Conservation (phyloP, 2,797 vertebrate species). For the Myotis vivesi region DNA sequence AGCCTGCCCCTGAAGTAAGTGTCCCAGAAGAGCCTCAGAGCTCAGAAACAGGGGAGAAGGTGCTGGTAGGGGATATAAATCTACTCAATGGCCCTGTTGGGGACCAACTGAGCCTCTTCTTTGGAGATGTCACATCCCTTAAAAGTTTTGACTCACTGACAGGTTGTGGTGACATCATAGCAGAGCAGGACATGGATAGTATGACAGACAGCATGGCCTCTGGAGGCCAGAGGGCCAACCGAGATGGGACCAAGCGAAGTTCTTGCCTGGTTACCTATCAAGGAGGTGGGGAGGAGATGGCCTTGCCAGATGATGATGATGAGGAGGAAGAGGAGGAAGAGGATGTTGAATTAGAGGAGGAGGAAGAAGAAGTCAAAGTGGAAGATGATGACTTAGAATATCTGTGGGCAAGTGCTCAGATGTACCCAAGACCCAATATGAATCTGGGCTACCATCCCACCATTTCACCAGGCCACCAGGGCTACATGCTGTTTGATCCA, state of each 20-base stretch:
- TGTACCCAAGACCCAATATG: slow-evolving; percentile 57
- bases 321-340: slow-evolving; percentile 81
- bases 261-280: slow-evolving; percentile 97
- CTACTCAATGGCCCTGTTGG: slow-evolving; percentile 82
- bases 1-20: slow-evolving; percentile 76
- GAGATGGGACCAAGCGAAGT: slow-evolving; percentile 90
- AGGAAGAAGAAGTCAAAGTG: slow-evolving; percentile 67
- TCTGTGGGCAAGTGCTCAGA: slow-evolving; percentile 62
- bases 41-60: slow-evolving; percentile 49
- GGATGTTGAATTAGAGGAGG: slow-evolving; percentile 66
- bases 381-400: slow-evolving; percentile 72
- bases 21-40: slow-evolving; percentile 76
- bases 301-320: slow-evolving; percentile 91
- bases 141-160: slow-evolving; percentile 99
- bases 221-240: slow-evolving; percentile 90
- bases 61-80: slow-evolving; percentile 76
- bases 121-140: slow-evolving; percentile 93
- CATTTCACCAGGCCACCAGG: slow-evolving; percentile 54
- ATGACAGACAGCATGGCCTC: slow-evolving; percentile 92
- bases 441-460: slow-evolving; percentile 62
- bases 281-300: slow-evolving; percentile 98
- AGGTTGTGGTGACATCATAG: slow-evolving; percentile 97
- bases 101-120: slow-evolving; percentile 90
- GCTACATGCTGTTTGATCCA: slow-evolving; percentile 61
- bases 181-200: slow-evolving; percentile 95